A percentile compares a stretch with the other conserved stretches of the same genome.
phyloP scores from a whole-genome alignment of 2,113 vertebrate genomes.

The Nansenia antarctica region DNA sequence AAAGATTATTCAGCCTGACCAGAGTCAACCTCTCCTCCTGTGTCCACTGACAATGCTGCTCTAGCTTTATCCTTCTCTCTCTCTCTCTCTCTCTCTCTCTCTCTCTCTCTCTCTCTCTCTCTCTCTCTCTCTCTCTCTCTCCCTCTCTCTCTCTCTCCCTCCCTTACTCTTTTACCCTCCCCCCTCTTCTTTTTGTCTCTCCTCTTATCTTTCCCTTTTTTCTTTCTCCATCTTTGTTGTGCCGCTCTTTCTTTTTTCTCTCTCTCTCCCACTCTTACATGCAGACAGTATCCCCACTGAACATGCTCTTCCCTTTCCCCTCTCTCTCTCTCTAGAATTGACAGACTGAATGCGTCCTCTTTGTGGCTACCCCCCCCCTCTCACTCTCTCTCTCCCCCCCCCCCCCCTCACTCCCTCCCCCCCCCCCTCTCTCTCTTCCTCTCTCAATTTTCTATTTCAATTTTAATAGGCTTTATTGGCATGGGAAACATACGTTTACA shows the following conservation, averaged over 20 bases:
- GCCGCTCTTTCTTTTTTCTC: neutral
- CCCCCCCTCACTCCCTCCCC: neutral
- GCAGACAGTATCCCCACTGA: no score
- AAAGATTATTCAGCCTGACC: neutral
- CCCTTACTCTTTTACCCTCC: neutral
- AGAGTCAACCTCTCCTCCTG: neutral
- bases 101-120: constrained; percentile 5
- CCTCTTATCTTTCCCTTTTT: neutral
- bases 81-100: neutral
- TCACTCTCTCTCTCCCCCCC: constrained; percentile 1
- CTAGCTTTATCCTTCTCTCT: neutral
- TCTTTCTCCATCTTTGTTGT: neutral
- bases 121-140: constrained; percentile 2
- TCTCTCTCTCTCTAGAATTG: constrained; percentile 2
- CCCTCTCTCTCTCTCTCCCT: neutral
- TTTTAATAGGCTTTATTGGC: no score
- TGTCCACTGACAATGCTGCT: neutral
- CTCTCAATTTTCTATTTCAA: no score
- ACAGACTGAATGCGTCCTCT: no score
- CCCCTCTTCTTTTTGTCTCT: neutral
- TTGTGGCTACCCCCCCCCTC: neutral
- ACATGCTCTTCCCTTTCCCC: neutral
- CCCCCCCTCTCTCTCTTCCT: constrained; percentile 10
- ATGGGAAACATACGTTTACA: no score
- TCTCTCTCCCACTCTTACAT: neutral